Base-by-base conservation (phyloP, 2,888 invertebrate species). In the Herminia tarsipennalis region DNA sequence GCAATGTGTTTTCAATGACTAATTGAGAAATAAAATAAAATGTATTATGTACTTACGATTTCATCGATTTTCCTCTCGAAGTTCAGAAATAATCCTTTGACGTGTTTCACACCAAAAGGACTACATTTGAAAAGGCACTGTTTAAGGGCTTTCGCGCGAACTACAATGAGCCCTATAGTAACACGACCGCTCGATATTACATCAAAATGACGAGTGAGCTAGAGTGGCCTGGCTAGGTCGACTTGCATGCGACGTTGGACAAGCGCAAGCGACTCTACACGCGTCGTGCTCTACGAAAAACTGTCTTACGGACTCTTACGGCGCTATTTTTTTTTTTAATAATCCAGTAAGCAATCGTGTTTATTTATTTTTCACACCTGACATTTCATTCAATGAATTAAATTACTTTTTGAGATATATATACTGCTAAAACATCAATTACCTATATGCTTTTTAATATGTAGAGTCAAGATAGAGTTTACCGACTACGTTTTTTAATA, bases 81-180 rank as follows among this genome's bases (percentile, higher is more conserved):
- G 59, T 81, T 79, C 76, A 74, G 71, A 77, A 79, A 68, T 55
- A 78, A 73, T 79, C 78, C 76, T 83, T 83, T 81, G 70, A 75
- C 66, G 71, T 84, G 58, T 63, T 66, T 64, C 77, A 69, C 77
- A 82, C 86, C 69, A 84, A 86, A 70, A 78, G 80, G 92, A 90
- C 92, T 92, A 92, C 92, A 92, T 92, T 91, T 88, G 92, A 92
- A 88, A 76, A 76, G 82, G 77, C 86, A 91, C 87, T 81, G 52
- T 71, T 32, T 76, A 70, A 82, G 88, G 90, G 88, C 87, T 88
- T 89, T 90, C 88, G 85, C 78, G 76, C 79, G 87, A 88, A 88
- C 88, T 90, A 88, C 86, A 91, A 90, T 88, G 86, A 89, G 88
- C 86, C 88, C 88, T 76, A 74, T 70, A 80, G 76, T 70, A 49